Percentiles rank a stretch among this genome's conserved stretches.
These are phyloP conservation scores for Clinocottus analis DNA, from an alignment of 2,113 vertebrate species.

Conservation along the genomic window DNA sequence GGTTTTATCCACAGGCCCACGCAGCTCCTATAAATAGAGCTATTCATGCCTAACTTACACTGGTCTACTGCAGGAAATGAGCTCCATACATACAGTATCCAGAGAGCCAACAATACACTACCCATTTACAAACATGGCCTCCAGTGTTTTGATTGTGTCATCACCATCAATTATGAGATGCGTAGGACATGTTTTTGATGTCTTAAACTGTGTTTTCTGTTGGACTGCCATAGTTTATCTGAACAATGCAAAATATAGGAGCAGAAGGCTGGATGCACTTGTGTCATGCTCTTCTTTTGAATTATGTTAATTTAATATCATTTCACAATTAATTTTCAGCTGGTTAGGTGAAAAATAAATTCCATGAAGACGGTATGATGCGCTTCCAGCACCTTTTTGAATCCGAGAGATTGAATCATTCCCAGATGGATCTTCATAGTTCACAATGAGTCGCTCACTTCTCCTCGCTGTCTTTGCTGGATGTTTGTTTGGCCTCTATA, in stretches of 20 bases:
- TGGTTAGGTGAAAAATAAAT: constrained; percentile 24
- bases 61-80: constrained; percentile 73
- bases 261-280: constrained; percentile 5
- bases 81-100: constrained; percentile 59
- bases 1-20: constrained; percentile 48
- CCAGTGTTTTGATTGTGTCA: constrained; percentile 56
- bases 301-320: background rate
- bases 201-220: constrained; percentile 22
- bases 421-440: constrained; percentile 46
- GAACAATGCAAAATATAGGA: background rate
- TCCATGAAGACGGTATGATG: constrained; percentile 39
- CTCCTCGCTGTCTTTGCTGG: constrained; percentile 42
- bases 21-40: constrained; percentile 54
- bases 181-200: constrained; percentile 35
- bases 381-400: constrained; percentile 25
- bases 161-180: constrained; percentile 41
- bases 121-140: constrained; percentile 43
- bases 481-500: constrained; percentile 50
- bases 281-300: background rate
- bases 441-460: constrained; percentile 3
- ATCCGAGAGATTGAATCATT: constrained; percentile 51
- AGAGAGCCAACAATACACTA: constrained; percentile 53
- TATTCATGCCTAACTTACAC: constrained; percentile 60
- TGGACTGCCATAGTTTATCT: background rate
- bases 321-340: background rate